A percentile compares a stretch with the other conserved stretches of the same genome.
phyloP scores from a whole-genome alignment of 2,113 vertebrate species.

The Misgurnus anguillicaudatus region DNA sequence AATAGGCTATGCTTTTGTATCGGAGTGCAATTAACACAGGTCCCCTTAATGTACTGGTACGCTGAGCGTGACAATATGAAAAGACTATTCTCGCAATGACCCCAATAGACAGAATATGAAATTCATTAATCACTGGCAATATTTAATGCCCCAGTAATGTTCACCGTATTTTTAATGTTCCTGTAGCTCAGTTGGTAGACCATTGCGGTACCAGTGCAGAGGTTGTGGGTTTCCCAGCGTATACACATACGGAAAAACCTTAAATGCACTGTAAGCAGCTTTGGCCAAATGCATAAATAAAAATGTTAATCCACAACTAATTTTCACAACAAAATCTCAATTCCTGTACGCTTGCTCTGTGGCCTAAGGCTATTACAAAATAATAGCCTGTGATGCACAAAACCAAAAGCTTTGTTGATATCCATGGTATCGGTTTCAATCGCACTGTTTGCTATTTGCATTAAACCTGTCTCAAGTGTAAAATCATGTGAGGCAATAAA shows the following conservation, averaged over 20 bases:
- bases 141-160: neutral
- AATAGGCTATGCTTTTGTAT: conserved; percentile 39
- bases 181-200: too few relatives aligned
- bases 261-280: conserved; percentile 13
- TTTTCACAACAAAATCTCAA: conserved; percentile 26
- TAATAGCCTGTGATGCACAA: neutral
- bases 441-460: neutral
- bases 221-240: too few relatives aligned
- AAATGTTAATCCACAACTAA: neutral
- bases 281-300: neutral
- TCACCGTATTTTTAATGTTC: too few relatives aligned
- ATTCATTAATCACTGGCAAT: conserved; percentile 34
- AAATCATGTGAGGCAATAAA: neutral
- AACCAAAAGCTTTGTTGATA: neutral
- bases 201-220: too few relatives aligned
- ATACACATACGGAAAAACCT: neutral
- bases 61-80: conserved; percentile 26
- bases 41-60: conserved; percentile 36
- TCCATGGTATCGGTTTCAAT: neutral
- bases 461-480: neutral
- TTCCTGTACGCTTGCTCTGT: neutral
- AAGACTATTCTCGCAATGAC: conserved; percentile 38
- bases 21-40: conserved; percentile 50
- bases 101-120: conserved; percentile 16
- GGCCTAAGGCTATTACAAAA: neutral